Evolutionary conservation across 2,113 vertebrate species (phyloP), one percentile per base, ranked within the genome.

Genomic region (Epinephelus lanceolatus): DNA sequence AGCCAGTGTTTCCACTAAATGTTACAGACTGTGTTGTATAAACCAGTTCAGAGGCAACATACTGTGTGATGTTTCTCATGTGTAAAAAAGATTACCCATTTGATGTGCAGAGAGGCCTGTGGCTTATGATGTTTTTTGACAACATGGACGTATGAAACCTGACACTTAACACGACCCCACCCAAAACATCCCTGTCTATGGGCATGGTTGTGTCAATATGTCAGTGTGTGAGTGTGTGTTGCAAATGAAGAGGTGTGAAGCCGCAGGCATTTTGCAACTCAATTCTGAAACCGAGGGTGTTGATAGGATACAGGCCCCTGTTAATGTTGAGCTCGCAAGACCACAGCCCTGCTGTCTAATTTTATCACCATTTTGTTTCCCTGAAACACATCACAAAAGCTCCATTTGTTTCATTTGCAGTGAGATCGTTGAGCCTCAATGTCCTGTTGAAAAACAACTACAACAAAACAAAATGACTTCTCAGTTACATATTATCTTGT

Each of bases 201-300:
- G 82, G 67, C 57, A 69, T 0, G 49, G 49, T 63, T 51, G 79
- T 83, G 77, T 70, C n/a, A 76, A 21, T 13, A 42, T 25, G 4
- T 53, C 13, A 21, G 9, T 47, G n/a, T n/a, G 17, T 52, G 3
- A 27, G 62, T 55, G 52, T 75, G 37, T 63, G 10, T 79, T 69
- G 73, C 57, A 55, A 33, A 63, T 77, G 9, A 75, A 30, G 71
- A 91, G 84, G 93, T 95, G 94, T 93, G 87, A 95, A 94, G 88
- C 88, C 90, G 0, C 92, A 92, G 45, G 83, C 70, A 30, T 49
- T 60, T 79, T 2, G 1, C 21, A 86, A 71, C 78, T 77, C 33
- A 76, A 68, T 14, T 76, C 60, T 57, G 47, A 69, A 79, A 84
- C 42, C 21, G 1, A 78, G 73, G 79, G 84, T 73, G 84, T 74